A percentile compares a stretch with the other conserved stretches of the same genome.
Conservation (phyloP, 2,888 invertebrate species). For the Agonopterix heracliana region DNA sequence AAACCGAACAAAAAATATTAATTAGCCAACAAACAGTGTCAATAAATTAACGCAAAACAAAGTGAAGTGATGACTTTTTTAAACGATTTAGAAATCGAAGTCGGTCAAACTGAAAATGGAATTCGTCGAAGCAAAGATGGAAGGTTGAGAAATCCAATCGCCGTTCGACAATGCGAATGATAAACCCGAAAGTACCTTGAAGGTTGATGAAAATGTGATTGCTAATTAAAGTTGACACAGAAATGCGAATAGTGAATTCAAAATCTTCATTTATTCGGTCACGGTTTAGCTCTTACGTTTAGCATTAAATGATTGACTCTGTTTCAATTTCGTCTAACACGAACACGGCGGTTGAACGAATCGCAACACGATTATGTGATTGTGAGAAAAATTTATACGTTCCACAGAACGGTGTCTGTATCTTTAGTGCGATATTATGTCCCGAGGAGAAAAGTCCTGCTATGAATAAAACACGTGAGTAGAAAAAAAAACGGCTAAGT, state of each 20-base stretch:
- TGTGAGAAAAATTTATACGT: constrained; percentile 69
- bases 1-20: constrained; percentile 12
- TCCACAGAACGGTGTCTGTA: constrained; percentile 47
- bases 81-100: constrained; percentile 42
- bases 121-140: constrained; percentile 42
- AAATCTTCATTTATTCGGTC: constrained; percentile 73
- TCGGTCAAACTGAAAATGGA: constrained; percentile 48
- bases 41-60: constrained; percentile 32
- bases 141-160: constrained; percentile 65
- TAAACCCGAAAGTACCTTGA: constrained; percentile 52
- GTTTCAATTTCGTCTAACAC: constrained; percentile 74
- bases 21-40: constrained; percentile 17
- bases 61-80: constrained; percentile 28
- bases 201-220: constrained; percentile 71
- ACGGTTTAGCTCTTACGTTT: constrained; percentile 69
- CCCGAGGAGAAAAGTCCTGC: constrained; percentile 50
- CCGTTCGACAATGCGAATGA: constrained; percentile 51
- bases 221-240: constrained; percentile 75
- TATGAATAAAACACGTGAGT: constrained; percentile 73
- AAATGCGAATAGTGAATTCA: constrained; percentile 67
- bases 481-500: constrained; percentile 13
- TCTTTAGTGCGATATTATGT: constrained; percentile 62
- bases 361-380: constrained; percentile 70
- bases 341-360: constrained; percentile 70
- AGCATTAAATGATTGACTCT: constrained; percentile 74